Evolutionary conservation across 2,888 invertebrate species (phyloP).

Genomic region (Troilus luridus): DNA sequence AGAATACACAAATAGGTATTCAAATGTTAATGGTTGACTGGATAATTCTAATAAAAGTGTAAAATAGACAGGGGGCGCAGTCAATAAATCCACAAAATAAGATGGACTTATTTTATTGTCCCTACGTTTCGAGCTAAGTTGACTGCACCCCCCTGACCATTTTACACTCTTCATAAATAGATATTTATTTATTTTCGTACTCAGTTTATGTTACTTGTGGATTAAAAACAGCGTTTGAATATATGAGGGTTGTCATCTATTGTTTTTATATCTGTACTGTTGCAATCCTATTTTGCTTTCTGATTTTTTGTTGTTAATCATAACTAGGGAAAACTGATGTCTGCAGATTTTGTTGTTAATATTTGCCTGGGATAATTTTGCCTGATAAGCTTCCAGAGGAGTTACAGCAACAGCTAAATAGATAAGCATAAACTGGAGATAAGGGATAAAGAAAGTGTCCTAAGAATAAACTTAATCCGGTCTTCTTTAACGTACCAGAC

Average conservation of each 20-base stretch:
- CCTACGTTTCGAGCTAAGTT: no score
- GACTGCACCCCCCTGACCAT: no score
- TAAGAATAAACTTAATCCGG: constrained; percentile 31
- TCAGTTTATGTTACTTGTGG: no score
- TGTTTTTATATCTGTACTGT: neutral
- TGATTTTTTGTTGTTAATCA: neutral
- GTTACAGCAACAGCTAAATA: neutral
- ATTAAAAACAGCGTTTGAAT: no score
- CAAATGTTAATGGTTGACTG: no score
- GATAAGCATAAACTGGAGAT: neutral
- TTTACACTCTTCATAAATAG: no score
- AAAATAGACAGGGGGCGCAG: no score
- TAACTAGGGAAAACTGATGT: neutral
- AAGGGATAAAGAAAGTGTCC: neutral
- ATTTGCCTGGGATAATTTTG: neutral
- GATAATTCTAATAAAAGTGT: no score
- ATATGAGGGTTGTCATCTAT: neutral
- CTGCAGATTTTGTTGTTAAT: neutral
- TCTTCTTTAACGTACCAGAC: constrained; percentile 55
- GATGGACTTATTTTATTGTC: no score
- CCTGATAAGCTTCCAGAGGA: neutral
- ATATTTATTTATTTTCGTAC: no score
- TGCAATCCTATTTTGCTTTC: neutral
- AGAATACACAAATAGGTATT: no score
- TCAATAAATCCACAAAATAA: no score